phyloP scores from a whole-genome alignment of 2,113 vertebrate species.

The Silurus glanis region DNA sequence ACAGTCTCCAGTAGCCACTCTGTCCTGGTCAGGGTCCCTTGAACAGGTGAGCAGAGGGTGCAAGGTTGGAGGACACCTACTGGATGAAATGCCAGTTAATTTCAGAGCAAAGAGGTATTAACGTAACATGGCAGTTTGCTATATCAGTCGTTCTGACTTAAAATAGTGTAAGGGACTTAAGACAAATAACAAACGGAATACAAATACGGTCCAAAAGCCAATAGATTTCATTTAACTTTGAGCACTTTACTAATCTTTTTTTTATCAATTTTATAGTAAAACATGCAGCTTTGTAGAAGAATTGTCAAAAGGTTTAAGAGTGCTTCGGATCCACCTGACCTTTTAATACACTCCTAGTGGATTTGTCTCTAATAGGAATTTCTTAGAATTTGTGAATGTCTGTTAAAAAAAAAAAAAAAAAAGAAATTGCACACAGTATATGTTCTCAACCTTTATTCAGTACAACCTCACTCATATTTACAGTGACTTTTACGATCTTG shows the following conservation, averaged over 20 bases:
- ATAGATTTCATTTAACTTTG: not conserved
- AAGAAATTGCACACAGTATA: not conserved
- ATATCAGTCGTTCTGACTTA: not conserved
- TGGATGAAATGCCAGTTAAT: not conserved
- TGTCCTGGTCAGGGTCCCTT: not conserved
- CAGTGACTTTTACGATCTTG: not conserved
- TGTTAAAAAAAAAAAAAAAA: not conserved
- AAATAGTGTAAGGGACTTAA: not conserved
- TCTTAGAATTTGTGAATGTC: not conserved
- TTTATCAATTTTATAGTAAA: not conserved
- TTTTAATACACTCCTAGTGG: not conserved
- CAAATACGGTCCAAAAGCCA: not conserved
- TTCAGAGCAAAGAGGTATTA: not conserved
- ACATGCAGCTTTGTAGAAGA: no score
- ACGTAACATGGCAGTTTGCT: not conserved
- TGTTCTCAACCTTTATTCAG: not conserved
- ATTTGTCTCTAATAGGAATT: not conserved
- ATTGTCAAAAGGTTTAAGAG: not conserved
- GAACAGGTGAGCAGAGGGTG: not conserved
- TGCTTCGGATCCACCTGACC: not conserved
- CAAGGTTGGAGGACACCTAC: not conserved
- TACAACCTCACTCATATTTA: not conserved
- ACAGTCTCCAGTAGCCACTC: not conserved
- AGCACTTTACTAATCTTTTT: conserved; percentile 20
- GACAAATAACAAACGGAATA: not conserved